Evolutionary conservation across 2,888 invertebrate genomes (phyloP), one percentile per base, ranked within the genome.

Genomic region (Polymixis lichenea): DNA sequence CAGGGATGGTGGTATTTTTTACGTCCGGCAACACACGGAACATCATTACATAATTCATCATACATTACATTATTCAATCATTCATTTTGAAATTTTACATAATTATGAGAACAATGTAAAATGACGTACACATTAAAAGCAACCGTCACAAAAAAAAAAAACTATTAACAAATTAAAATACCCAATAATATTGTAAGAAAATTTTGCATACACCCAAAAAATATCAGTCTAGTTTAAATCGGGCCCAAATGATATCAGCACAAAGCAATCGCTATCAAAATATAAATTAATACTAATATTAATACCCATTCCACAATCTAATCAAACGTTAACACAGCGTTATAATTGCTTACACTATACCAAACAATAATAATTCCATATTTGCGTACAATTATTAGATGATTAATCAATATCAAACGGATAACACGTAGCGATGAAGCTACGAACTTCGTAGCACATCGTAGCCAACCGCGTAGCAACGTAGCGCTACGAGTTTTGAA

Each of bases 361-460:
- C 65, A 75, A 72, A 80, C 78, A 86, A 70, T 66, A 78, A 69
- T 80, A 55, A 84, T 55, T 56, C 51, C 46, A 53, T 80, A 80
- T 87, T 86, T 86, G 84, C 80, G 67, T 75, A 68, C 55, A 53
- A 56, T 78, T 61, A 86, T 88, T 88, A 78, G 51, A 83, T 75
- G 67, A 75, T 72, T 66, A 87, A 88, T 86, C 77, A 86, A 80
- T 76, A 77, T 77, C 69, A 80, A 83, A 77, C 66, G 60, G 65
- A 72, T 72, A 46, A 55, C 32, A 17, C 60, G 77, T 75, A 83
- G 69, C 68, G 68, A 62, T 62, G 22, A 64, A 13, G 62, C 77
- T 88, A 77, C 77, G 66, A 67, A 60, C 71, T 69, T 28, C 73
- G 78, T 87, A 86, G 76, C 76, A 68, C 9, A 46, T 56, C 77